Conservation (phyloP, 2,797 vertebrate genomes). For the Malacoraja senta region DNA sequence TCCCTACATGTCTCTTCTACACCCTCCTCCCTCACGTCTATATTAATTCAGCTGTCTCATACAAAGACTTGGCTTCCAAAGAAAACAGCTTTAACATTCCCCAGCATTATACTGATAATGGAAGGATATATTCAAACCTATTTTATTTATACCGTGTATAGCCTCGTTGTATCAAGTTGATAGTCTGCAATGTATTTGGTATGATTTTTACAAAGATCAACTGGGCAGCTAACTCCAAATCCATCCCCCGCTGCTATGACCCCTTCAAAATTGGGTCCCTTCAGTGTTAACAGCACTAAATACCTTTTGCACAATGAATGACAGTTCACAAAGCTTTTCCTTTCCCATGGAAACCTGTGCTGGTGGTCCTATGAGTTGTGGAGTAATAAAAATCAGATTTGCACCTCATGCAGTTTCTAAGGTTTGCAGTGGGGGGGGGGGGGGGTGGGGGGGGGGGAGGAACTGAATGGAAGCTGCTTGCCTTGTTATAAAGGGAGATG, state of each 20-base stretch:
- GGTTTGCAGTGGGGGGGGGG: not conserved
- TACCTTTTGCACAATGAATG: not conserved
- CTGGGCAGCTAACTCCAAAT: not conserved
- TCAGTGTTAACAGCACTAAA: not conserved
- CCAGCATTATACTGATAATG: not conserved
- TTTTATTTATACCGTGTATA: not conserved
- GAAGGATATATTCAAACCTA: not conserved
- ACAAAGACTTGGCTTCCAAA: not conserved
- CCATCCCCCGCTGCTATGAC: no score
- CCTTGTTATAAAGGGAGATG: not conserved
- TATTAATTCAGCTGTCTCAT: not conserved
- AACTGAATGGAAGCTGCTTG: not conserved
- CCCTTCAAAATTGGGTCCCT: not conserved
- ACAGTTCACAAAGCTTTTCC: not conserved
- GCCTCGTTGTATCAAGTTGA: not conserved
- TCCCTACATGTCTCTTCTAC: not conserved
- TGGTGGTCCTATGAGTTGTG: conserved; percentile 4
- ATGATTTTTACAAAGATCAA: not conserved
- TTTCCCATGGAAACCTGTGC: not conserved
- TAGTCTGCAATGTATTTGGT: not conserved
- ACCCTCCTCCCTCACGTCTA: not conserved
- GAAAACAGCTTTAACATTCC: not conserved
- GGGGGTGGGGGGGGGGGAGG: not conserved
- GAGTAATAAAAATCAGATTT: not conserved
- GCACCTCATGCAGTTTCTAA: not conserved